These are phyloP conservation scores for Pseudomyrmex cubaensis DNA, from an alignment of 1,140 invertebrate species.

Conservation along the genomic window DNA sequence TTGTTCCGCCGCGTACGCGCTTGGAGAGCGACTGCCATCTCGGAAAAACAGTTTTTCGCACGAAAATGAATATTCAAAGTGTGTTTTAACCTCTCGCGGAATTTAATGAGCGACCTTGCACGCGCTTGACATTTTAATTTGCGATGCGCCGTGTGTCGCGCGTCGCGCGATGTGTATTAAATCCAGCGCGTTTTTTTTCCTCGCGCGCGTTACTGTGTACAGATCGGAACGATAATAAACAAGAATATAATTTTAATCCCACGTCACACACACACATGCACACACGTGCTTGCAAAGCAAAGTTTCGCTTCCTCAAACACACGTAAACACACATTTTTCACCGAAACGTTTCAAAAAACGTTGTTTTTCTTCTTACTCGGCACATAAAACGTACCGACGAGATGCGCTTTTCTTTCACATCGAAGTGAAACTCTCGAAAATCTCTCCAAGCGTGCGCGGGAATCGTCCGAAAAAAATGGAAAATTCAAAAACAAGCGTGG, in stretches of 20 bases:
- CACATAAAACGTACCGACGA: neutral
- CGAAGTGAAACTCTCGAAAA: neutral
- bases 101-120: conserved; percentile 29
- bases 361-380: too few species aligned
- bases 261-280: too few species aligned
- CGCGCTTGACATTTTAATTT: conserved; percentile 30
- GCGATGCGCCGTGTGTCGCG: neutral
- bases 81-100: conserved; percentile 24
- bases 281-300: too few species aligned
- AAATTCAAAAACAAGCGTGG: neutral
- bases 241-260: too few species aligned
- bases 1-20: neutral
- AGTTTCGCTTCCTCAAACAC: too few species aligned
- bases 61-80: neutral
- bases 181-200: neutral
- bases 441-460: conserved; percentile 1
- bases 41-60: conserved; percentile 7
- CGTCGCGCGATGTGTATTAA: conserved; percentile 6
- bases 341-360: too few species aligned
- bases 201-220: too few species aligned
- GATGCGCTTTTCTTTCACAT: neutral
- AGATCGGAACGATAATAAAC: too few species aligned
- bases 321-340: too few species aligned
- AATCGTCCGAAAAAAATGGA: neutral
- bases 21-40: neutral